Conservation (phyloP, 1,140 invertebrate genomes). For the Amyelois transitella region DNA sequence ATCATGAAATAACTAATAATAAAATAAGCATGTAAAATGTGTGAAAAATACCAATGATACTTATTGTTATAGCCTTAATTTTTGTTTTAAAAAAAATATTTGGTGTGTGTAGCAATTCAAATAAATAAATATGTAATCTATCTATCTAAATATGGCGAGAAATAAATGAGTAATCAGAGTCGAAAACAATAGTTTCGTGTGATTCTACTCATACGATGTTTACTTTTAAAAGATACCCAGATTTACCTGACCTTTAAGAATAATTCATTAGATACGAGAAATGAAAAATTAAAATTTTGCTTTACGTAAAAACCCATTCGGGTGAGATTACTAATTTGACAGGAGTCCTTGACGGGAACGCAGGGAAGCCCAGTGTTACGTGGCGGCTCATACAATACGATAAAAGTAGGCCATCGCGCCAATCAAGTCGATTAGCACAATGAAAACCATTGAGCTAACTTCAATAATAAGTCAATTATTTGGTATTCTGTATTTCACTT, state of each 20-base stretch:
- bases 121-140: too few species aligned
- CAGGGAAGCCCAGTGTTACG: slow-evolving; percentile 61
- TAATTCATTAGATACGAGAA: background rate
- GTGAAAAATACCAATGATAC: too few species aligned
- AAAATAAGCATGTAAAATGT: too few species aligned
- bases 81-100: too few species aligned
- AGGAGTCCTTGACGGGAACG: slow-evolving; percentile 47
- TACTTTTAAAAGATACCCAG: background rate
- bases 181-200: too few species aligned
- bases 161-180: too few species aligned
- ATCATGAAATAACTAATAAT: too few species aligned
- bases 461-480: slow-evolving; percentile 1
- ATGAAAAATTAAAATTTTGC: background rate
- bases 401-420: slow-evolving; percentile 54
- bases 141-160: too few species aligned
- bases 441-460: slow-evolving; percentile 18
- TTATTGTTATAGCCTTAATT: too few species aligned
- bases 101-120: too few species aligned
- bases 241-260: background rate
- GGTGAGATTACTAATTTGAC: slow-evolving; percentile 8
- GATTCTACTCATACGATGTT: too few species aligned
- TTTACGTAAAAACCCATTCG: background rate
- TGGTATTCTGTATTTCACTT: too few species aligned
- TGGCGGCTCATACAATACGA: slow-evolving; percentile 30
- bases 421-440: slow-evolving; percentile 41